Conservation (phyloP, 2,888 invertebrate species). For the Sympetrum striolatum region DNA sequence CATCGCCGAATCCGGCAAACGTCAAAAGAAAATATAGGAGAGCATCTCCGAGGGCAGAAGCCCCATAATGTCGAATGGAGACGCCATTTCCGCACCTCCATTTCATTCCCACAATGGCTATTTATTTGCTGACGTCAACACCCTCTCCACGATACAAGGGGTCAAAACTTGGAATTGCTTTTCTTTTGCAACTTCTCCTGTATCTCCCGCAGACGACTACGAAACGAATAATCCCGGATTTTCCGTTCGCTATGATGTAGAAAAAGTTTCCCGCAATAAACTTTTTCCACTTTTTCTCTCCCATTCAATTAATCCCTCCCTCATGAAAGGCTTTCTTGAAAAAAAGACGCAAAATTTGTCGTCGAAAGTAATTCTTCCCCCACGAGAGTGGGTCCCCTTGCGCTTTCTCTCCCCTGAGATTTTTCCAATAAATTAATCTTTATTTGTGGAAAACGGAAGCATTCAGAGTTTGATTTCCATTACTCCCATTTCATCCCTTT, state of each 20-base stretch:
- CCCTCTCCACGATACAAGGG: neutral
- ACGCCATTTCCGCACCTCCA: neutral
- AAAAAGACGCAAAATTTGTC: neutral
- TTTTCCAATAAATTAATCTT: neutral
- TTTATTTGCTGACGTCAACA: neutral
- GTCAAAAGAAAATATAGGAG: neutral
- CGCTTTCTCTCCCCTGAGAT: neutral
- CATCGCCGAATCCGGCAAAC: neutral
- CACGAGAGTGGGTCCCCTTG: neutral
- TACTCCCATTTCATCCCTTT: neutral
- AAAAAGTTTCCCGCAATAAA: neutral
- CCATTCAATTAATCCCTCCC: neutral
- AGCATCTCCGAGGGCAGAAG: neutral
- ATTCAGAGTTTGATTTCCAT: neutral
- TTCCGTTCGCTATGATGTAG: neutral
- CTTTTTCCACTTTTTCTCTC: neutral
- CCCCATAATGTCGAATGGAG: neutral
- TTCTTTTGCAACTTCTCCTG: slow-evolving; percentile 2
- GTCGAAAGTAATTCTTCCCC: neutral
- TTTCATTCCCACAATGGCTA: neutral
- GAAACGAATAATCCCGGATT: neutral
- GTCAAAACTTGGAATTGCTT: slow-evolving; percentile 37
- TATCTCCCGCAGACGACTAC: neutral
- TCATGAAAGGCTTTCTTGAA: neutral
- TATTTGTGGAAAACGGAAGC: neutral